These are phyloP conservation scores for Teleogryllus oceanicus DNA, from an alignment of 2,888 invertebrate genomes.

Conservation along the genomic window DNA sequence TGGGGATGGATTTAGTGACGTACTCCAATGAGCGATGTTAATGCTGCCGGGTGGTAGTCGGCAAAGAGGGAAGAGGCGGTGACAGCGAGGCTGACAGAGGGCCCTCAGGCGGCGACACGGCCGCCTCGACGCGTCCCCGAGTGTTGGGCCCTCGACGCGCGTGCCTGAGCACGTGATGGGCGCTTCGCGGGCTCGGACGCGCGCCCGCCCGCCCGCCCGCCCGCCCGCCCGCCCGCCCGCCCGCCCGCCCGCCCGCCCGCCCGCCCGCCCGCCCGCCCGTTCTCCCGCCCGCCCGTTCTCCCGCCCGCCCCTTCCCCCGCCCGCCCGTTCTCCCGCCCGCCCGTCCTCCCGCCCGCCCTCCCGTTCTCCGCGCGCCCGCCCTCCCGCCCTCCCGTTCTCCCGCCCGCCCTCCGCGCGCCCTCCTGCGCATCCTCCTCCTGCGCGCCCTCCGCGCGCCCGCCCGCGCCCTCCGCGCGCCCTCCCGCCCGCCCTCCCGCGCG, in stretches of 20 bases:
- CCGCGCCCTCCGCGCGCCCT: neutral
- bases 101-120: neutral
- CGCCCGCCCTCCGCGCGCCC: neutral
- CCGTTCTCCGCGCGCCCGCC: neutral
- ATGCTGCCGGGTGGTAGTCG: no score
- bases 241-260: neutral
- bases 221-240: neutral
- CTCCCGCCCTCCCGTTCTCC: neutral
- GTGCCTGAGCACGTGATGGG: neutral
- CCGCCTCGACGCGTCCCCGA: neutral
- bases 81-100: no score
- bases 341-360: neutral
- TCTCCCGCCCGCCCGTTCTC: no score
- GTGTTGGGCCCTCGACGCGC: conserved; percentile 6
- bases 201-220: neutral
- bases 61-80: no score
- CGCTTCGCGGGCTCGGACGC: neutral
- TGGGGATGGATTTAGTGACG: no score
- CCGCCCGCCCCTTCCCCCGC: no score
- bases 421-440: no score
- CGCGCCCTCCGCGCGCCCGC: no score
- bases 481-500: neutral
- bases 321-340: neutral
- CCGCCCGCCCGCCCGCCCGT: neutral
- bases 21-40: no score